These are phyloP conservation scores for Morinoia aosen DNA, from an alignment of 2,888 invertebrate species.

Conservation along the genomic window DNA sequence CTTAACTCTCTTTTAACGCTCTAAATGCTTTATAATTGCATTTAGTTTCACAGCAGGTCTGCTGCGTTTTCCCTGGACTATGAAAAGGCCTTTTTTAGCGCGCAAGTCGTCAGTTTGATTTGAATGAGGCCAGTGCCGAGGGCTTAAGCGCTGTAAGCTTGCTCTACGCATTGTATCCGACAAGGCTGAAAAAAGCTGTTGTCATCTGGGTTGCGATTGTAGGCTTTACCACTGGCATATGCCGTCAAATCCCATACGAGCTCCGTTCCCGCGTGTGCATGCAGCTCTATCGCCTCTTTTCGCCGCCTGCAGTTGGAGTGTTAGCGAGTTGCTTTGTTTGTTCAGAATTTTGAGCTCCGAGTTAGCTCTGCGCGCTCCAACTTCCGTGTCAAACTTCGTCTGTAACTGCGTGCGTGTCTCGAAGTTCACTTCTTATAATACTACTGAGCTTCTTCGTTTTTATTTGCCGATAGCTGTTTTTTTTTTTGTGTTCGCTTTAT, in stretches of 20 bases:
- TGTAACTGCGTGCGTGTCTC: not conserved
- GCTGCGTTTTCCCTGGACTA: not conserved
- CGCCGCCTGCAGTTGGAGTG: not conserved
- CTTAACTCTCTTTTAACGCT: not conserved
- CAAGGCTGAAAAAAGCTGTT: slow-evolving; percentile 36
- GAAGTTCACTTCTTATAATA: not conserved
- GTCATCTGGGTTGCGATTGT: slow-evolving; percentile 44
- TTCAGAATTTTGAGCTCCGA: not conserved
- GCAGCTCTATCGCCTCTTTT: slow-evolving; percentile 6
- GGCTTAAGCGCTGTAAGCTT: not conserved
- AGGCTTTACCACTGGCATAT: slow-evolving; percentile 46
- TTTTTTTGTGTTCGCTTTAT: not conserved
- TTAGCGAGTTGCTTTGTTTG: slow-evolving; percentile 29
- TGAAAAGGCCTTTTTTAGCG: not conserved
- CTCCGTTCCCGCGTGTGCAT: not conserved
- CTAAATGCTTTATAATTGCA: not conserved
- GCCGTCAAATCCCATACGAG: slow-evolving; percentile 37
- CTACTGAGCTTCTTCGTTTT: not conserved
- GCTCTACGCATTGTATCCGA: slow-evolving; percentile 10
- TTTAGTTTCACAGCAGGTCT: not conserved
- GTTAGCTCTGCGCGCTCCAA: not conserved
- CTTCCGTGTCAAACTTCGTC: not conserved
- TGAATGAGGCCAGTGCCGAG: not conserved
- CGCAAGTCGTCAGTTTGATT: not conserved
- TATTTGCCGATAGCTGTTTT: not conserved